A percentile compares a stretch with the other conserved stretches of the same genome.
These are phyloP conservation scores for Ametastegia equiseti DNA, from an alignment of 2,888 invertebrate species.

Conservation along the genomic window DNA sequence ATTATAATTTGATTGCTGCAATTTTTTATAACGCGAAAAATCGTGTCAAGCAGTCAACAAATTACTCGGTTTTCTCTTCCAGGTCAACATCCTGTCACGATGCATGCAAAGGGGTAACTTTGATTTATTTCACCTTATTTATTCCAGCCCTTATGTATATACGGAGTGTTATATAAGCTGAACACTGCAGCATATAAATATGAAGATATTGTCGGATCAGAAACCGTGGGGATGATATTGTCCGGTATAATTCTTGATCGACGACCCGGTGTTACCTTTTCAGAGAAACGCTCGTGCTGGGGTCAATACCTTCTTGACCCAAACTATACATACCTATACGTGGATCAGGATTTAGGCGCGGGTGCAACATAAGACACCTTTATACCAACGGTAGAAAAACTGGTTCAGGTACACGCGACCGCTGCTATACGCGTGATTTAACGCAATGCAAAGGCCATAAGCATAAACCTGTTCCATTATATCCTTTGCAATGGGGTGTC, in stretches of 20 bases:
- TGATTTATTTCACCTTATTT: background rate
- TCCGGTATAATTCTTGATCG: background rate
- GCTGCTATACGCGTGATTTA: background rate
- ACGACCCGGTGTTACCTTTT: slow-evolving; percentile 29
- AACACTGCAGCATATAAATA: background rate
- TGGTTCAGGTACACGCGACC: slow-evolving; percentile 42
- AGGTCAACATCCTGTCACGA: background rate
- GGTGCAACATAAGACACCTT: slow-evolving; percentile 27
- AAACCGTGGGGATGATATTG: background rate
- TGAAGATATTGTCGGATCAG: background rate
- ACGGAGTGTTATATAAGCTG: no score
- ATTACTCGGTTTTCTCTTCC: background rate
- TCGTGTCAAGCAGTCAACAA: background rate
- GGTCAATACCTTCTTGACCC: slow-evolving; percentile 40
- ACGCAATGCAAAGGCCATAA: slow-evolving; percentile 18
- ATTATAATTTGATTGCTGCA: background rate
- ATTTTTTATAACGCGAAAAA: background rate
- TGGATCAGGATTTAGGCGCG: slow-evolving; percentile 21
- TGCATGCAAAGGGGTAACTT: background rate
- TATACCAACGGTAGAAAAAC: slow-evolving; percentile 25
- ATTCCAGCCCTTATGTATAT: background rate
- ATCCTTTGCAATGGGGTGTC: background rate
- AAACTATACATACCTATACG: no score
- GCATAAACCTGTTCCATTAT: slow-evolving; percentile 19
- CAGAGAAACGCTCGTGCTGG: slow-evolving; percentile 28